Base-by-base conservation (phyloP, 2,888 invertebrate species). In the Ormia ochracea region DNA sequence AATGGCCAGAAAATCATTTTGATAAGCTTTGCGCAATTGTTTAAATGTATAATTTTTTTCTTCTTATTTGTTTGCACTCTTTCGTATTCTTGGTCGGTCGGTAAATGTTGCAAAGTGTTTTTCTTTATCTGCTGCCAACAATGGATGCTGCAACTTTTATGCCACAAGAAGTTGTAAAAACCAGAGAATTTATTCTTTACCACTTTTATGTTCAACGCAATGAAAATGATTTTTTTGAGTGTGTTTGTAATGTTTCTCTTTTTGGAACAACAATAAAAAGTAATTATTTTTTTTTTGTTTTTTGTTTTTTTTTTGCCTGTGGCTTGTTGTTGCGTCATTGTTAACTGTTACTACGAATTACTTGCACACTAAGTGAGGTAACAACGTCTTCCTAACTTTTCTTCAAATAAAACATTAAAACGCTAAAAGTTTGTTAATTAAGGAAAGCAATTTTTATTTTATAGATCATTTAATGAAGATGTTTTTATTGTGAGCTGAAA, bases 1-100 rank as follows among this genome's bases (percentile, higher is more conserved):
- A 69, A 69, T 69, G 56, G 63, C 33, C 59, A 31, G 26, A 65
- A 70, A 58, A 70, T 31, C 48, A 77, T 70, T 70, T 58, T 48
- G 41, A 38, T 38, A 58, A 70, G 58, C 41, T 56, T 45, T 31
- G 45, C 4, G 12, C 36, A 56, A 56, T 33, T 56, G 56, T 17
- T 45, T 66, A 23, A 28, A 26, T 52, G 23, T 41, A n/a, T 31
- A 7, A 36, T 1, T 28, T 23, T 23, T 52, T 26, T 28, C 0
- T 21, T n/a, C n/a, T n/a, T n/a, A n/a, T 31, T 14, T 41, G 19
- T 38, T 38, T 3, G 41, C 33, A 3, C 23, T 45, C n/a, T 23
- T 12, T 28, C 6, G 28, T 28, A 28, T 41, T 14, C n/a, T 4
- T 38, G 14, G 38, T 38, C 38, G n/a, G 33, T 14, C 12, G 17